Conservation (phyloP, 2,888 invertebrate species). For the Ischnura elegans region DNA sequence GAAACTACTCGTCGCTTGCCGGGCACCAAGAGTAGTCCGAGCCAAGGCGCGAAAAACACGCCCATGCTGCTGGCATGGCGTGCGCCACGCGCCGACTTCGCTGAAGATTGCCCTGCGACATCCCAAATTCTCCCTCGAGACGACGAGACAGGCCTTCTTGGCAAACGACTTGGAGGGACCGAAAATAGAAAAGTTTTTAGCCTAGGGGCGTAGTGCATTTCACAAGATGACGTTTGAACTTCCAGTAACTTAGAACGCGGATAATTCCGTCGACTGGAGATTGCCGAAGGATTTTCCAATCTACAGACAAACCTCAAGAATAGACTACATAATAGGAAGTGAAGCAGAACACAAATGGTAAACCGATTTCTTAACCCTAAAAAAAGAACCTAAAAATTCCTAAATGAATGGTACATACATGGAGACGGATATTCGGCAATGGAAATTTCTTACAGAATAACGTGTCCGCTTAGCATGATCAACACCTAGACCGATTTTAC, state of each 20-base stretch:
- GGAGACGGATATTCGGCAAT: no score
- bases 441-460: no score
- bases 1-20: not conserved
- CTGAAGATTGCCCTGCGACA: not conserved
- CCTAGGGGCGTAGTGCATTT: not conserved
- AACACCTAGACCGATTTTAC: no score
- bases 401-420: no score
- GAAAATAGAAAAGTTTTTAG: slow-evolving; percentile 7
- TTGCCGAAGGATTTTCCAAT: not conserved
- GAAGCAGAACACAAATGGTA: not conserved
- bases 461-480: no score
- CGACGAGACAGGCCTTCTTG: not conserved
- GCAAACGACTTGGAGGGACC: not conserved
- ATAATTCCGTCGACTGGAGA: not conserved
- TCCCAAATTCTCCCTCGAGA: not conserved
- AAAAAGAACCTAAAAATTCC: not conserved
- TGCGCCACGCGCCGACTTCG: not conserved
- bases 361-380: not conserved
- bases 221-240: not conserved
- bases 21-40: not conserved
- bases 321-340: not conserved
- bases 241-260: not conserved
- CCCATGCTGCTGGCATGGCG: not conserved
- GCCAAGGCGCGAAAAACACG: not conserved
- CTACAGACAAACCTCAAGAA: not conserved